Conservation (phyloP, 2,113 vertebrate species). For the Cyprinus carpio region DNA sequence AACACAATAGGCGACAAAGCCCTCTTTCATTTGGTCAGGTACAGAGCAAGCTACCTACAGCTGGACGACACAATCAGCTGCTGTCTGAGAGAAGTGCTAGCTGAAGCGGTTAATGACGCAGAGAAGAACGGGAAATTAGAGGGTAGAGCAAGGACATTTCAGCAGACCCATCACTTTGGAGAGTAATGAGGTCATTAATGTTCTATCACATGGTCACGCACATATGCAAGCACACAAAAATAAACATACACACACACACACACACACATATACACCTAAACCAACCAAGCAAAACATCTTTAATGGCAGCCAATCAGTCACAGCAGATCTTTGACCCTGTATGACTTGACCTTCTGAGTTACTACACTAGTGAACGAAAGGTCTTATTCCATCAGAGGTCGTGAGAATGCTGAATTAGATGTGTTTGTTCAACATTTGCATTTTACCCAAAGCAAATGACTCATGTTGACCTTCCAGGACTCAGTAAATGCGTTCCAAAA, state of each 20-base stretch:
- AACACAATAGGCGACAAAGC: constrained; percentile 61
- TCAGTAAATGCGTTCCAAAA: not conserved
- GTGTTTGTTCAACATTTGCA: constrained; percentile 30
- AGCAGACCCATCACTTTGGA: not conserved
- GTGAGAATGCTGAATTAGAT: not conserved
- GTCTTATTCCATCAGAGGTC: not conserved
- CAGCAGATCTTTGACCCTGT: constrained; percentile 33
- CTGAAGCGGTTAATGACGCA: constrained; percentile 44
- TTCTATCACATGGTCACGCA: not conserved
- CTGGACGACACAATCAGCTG: constrained; percentile 62
- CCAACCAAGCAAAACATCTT: constrained; percentile 31
- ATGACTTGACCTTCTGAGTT: constrained; percentile 7
- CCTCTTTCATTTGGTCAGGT: constrained; percentile 61
- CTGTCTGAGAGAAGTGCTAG: constrained; percentile 56
- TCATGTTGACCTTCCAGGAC: not conserved
- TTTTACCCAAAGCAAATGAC: not conserved
- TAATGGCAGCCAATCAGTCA: constrained; percentile 34
- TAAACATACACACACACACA: not conserved
- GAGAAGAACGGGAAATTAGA: constrained; percentile 54
- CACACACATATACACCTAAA: constrained; percentile 13
- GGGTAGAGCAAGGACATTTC: constrained; percentile 43
- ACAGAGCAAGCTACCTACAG: constrained; percentile 53
- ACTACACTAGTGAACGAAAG: constrained; percentile 21
- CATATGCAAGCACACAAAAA: not conserved
- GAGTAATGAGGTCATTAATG: constrained; percentile 44